Percentiles rank a stretch among this genome's conserved stretches.
Evolutionary conservation across 2,113 vertebrate genomes (phyloP).

Genomic region (Corapipo altera): DNA sequence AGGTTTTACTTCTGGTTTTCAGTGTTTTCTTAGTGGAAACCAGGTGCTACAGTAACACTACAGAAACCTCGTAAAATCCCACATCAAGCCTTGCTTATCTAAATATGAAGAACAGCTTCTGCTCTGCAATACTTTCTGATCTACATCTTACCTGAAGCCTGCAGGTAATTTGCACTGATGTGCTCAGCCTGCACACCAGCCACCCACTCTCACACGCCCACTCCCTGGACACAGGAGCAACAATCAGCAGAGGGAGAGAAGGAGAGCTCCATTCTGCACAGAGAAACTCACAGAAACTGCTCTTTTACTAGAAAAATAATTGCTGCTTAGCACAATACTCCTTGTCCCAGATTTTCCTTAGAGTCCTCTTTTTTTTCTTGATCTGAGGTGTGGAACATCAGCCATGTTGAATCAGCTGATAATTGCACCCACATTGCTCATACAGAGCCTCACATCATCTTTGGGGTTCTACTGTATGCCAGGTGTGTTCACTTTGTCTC

Average conservation of each 20-base stretch:
- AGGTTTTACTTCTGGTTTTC: neutral
- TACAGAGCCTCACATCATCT: neutral
- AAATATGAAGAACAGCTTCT: neutral
- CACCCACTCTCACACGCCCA: neutral
- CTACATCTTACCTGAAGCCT: conserved; percentile 16
- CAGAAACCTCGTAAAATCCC: conserved; percentile 11
- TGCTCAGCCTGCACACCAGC: neutral
- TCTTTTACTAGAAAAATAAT: neutral
- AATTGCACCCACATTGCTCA: neutral
- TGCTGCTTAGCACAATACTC: neutral
- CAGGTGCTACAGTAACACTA: neutral
- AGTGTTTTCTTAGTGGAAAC: neutral
- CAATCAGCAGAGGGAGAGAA: neutral
- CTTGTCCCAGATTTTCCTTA: neutral
- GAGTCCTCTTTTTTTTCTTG: neutral
- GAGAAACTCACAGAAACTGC: neutral
- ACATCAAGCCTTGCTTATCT: neutral
- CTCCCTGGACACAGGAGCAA: neutral
- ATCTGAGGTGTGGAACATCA: neutral
- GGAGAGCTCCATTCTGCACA: neutral
- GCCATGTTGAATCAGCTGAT: neutral
- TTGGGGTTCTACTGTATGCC: neutral
- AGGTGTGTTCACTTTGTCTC: neutral
- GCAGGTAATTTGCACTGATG: neutral
- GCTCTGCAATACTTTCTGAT: neutral